These are phyloP conservation scores for Onychomys arenicola DNA, from an alignment of 2,797 vertebrate species.

Conservation along the genomic window DNA sequence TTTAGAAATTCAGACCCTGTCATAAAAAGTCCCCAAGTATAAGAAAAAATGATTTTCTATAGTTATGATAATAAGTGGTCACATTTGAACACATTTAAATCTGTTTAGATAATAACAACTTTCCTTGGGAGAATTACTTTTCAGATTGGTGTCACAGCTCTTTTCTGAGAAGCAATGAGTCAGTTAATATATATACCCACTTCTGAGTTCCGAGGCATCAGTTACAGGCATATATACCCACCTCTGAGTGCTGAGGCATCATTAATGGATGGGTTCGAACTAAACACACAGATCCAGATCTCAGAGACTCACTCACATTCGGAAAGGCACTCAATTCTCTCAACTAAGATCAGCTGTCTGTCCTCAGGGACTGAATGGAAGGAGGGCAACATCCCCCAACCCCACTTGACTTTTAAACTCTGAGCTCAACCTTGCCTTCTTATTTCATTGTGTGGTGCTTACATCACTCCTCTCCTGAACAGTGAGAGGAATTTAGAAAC, in stretches of 20 bases:
- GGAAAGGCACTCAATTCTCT: neutral
- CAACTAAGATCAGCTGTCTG: neutral
- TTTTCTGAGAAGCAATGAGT: neutral
- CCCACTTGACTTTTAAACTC: neutral
- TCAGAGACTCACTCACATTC: neutral
- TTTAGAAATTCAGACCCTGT: neutral
- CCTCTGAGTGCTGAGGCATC: neutral
- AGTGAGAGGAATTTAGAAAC: neutral
- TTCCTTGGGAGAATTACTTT: neutral
- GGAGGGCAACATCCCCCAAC: neutral
- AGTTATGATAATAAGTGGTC: neutral
- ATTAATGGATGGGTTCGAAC: neutral
- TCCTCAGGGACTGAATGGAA: neutral
- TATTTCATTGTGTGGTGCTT: neutral
- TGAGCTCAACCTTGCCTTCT: neutral
- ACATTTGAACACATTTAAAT: slow-evolving; percentile 20
- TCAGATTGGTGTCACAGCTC: neutral
- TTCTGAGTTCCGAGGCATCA: too few relatives aligned
- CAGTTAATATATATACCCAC: neutral
- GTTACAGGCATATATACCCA: neutral
- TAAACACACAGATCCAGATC: neutral
- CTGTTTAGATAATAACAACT: neutral
- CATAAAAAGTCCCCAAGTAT: neutral
- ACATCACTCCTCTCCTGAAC: neutral
- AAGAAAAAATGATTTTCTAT: neutral